phyloP scores from a whole-genome alignment of 2,797 vertebrate genomes.

The Leucoraja ocellata region DNA sequence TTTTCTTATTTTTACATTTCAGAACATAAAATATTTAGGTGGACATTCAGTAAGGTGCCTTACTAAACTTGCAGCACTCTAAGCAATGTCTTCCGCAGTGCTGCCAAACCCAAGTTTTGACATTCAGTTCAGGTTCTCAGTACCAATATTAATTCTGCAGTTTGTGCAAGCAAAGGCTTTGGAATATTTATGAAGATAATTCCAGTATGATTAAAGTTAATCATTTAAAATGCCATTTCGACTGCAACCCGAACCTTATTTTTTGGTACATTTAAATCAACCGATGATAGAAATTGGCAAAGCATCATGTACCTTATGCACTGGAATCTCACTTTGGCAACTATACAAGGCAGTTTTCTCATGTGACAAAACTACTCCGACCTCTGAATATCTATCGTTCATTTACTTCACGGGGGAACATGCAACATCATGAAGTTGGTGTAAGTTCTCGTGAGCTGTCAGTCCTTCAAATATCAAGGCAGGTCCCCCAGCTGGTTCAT shows the following conservation, averaged over 20 bases:
- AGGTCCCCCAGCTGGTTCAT: neutral
- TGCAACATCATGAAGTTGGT: neutral
- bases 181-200: neutral
- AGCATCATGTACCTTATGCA: neutral
- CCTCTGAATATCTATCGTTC: neutral
- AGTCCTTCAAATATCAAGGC: neutral
- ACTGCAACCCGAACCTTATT: neutral
- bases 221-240: neutral
- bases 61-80: neutral
- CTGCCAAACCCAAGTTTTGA: neutral
- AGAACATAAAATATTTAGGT: neutral
- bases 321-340: neutral
- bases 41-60: neutral
- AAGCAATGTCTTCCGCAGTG: neutral
- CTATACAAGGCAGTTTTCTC: neutral
- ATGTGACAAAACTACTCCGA: neutral
- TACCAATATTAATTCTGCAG: too few species aligned
- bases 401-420: too few species aligned
- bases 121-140: neutral
- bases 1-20: neutral
- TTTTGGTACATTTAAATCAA: neutral
- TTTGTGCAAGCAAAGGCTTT: neutral
- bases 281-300: neutral
- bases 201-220: neutral
- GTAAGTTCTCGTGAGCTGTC: neutral